These are phyloP conservation scores for Dendrolimus houi DNA, from an alignment of 2,888 invertebrate species.

Conservation along the genomic window DNA sequence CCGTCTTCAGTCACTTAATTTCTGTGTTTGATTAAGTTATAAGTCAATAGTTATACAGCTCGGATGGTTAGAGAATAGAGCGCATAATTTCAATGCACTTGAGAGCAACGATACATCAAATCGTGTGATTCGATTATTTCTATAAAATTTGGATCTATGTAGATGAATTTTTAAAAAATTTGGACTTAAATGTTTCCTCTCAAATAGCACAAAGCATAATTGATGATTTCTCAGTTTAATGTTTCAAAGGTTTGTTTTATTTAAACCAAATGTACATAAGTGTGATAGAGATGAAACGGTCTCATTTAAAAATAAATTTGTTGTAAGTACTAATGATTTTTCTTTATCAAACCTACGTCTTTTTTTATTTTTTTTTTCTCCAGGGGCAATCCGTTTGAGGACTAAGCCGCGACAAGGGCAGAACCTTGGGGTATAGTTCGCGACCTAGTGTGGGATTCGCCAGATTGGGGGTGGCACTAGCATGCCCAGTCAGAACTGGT, in stretches of 20 bases:
- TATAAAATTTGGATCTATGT: constrained; percentile 43
- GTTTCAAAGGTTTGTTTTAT: constrained; percentile 70
- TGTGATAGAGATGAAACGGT: constrained; percentile 76
- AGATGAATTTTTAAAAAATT: constrained; percentile 51
- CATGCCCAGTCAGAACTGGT: too few relatives aligned
- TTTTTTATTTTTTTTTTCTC: too few relatives aligned
- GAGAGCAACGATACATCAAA: constrained; percentile 50
- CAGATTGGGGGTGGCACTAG: too few relatives aligned
- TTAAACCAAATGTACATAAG: constrained; percentile 76
- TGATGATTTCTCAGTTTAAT: constrained; percentile 63
- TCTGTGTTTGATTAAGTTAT: too few relatives aligned
- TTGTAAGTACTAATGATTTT: constrained; percentile 51
- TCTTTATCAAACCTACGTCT: constrained; percentile 5
- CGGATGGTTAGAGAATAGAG: constrained; percentile 1
- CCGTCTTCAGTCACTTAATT: too few relatives aligned
- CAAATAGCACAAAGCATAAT: constrained; percentile 71
- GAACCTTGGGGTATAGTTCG: too few relatives aligned
- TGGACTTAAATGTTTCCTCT: constrained; percentile 58
- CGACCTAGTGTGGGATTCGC: too few relatives aligned
- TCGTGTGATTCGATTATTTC: constrained; percentile 49
- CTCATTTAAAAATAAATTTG: constrained; percentile 74
- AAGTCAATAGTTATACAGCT: too few relatives aligned
- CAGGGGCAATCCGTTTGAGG: too few relatives aligned
- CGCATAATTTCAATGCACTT: background rate
- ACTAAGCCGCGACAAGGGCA: too few relatives aligned